Conservation (phyloP, 2,113 vertebrate genomes). For the Circaetus cinerascens region DNA sequence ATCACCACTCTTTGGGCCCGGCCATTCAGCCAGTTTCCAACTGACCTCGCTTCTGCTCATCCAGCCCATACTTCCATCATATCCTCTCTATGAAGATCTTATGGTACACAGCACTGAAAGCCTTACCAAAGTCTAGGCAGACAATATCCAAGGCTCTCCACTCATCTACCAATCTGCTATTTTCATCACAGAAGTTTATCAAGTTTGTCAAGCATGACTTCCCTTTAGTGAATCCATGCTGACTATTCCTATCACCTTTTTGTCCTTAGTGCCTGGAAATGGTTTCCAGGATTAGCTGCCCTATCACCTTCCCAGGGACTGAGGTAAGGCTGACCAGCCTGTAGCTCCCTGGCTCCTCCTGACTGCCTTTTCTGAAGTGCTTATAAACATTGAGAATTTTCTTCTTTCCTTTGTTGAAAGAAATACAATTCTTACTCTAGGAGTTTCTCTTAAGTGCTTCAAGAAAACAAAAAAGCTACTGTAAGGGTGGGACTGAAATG, state of each 20-base stretch:
- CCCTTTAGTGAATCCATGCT: not conserved
- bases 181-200: not conserved
- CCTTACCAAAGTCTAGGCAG: not conserved
- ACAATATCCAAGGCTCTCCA: not conserved
- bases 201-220: not conserved
- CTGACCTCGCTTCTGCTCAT: fast-evolving
- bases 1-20: fast-evolving
- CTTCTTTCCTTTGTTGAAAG: not conserved
- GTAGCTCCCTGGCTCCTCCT: not conserved
- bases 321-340: not conserved
- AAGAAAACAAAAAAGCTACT: not conserved
- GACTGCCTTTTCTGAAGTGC: not conserved
- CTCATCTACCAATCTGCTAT: not conserved
- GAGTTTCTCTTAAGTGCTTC: not conserved
- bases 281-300: not conserved
- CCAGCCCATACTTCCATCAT: not conserved
- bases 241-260: not conserved
- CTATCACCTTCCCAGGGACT: not conserved
- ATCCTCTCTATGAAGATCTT: not conserved
- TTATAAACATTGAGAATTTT: not conserved
- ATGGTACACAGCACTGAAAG: not conserved
- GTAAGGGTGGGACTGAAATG: not conserved
- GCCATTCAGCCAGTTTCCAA: not conserved
- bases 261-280: not conserved
- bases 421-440: not conserved